Conservation (phyloP, 2,888 invertebrate genomes). For the Teleogryllus oceanicus region DNA sequence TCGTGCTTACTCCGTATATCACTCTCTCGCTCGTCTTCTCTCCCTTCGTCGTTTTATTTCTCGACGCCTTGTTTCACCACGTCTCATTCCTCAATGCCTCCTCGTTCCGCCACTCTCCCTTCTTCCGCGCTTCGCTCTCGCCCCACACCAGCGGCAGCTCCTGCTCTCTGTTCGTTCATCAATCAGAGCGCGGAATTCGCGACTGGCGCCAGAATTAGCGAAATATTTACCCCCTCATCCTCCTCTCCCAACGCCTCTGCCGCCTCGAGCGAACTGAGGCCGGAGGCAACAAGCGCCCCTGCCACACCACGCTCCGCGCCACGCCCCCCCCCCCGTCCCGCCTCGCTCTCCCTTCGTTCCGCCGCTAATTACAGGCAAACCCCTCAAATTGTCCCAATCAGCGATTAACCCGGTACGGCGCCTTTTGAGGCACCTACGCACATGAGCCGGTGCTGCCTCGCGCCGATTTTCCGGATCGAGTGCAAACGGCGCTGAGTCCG, state of each 20-base stretch:
- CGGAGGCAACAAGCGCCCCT: no score
- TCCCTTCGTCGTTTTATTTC: no score
- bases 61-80: no score
- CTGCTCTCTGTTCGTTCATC: neutral
- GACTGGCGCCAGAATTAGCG: neutral
- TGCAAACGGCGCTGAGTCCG: no score
- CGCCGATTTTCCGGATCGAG: slow-evolving; percentile 4
- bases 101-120: no score
- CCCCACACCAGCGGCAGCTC: no score
- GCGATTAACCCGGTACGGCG: slow-evolving; percentile 5
- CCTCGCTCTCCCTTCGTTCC: neutral
- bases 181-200: neutral
- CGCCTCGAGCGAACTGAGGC: no score
- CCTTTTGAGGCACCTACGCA: neutral
- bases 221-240: neutral
- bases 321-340: neutral
- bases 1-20: no score
- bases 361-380: slow-evolving; percentile 5
- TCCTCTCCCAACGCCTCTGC: neutral
- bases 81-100: no score
- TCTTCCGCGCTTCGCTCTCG: no score
- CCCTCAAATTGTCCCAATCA: slow-evolving; percentile 18
- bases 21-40: no score
- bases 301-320: neutral
- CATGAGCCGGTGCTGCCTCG: neutral